Base-by-base conservation (phyloP, 2,797 vertebrate genomes). In the Sphenopsis melanotis region DNA sequence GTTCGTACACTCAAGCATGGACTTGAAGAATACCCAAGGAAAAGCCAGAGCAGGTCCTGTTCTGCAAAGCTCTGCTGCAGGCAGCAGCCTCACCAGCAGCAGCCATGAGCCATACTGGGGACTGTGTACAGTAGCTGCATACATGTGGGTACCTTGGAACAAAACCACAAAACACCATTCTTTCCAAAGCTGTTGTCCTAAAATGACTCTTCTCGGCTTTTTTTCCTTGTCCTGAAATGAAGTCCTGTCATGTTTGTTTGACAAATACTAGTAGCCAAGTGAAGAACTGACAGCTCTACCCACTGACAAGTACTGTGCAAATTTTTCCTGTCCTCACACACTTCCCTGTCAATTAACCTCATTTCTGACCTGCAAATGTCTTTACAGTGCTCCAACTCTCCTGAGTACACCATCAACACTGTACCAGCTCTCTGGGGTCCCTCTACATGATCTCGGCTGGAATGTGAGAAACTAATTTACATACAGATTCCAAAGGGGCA, bases 291-390 rank as follows among this genome's bases (percentile, higher is more conserved):
- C 84, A 85, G 77, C 26, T 53, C n/a, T 95, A 85, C 81, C 83
- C 90, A 55, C 71, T 77, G 91, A 92, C 90, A 96, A 89, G 75
- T 72, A 50, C 72, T 87, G 89, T 92, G 93, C 75, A 94, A 92
- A 91, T 94, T 96, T 86, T 80, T 89, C 61, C 55, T 70, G 76
- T 94, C 79, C 87, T 87, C 84, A 95, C 83, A 90, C 60, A 92
- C 79, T 78, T 87, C 76, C 66, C 63, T 95, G 83, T 86, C 91
- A 95, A 94, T 97, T 96, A 95, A 97, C 94, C 94, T 93, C 41
- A 86, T 86, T 96, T 95, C 83, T 94, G 95, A 96, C 96, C 95
- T 94, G 95, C 87, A 96, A 93, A 96, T 69, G 83, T 92, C 89
- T 94, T 89, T 72, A 72, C 89, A 52, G 87, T 34, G 69, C 79